A percentile compares a stretch with the other conserved stretches of the same genome.
Conservation (phyloP, 1,140 invertebrate genomes). For the Drosophila malerkotliana region DNA sequence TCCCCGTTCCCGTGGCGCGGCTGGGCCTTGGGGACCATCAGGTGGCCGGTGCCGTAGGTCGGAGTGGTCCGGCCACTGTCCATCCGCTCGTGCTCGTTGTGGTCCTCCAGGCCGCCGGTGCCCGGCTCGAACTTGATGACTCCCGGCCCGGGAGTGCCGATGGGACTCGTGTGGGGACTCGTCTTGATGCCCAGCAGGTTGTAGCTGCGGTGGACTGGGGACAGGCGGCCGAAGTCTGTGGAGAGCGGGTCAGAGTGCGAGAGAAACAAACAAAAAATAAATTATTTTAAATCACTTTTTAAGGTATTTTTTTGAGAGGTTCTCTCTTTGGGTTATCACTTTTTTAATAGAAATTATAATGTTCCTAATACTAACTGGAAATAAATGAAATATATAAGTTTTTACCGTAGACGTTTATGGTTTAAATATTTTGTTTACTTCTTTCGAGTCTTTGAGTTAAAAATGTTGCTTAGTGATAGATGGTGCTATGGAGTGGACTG, state of each 20-base stretch:
- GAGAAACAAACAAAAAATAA: constrained; percentile 37
- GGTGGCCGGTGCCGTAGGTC: constrained; percentile 39
- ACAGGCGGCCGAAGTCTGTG: constrained; percentile 44
- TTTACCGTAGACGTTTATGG: constrained; percentile 63
- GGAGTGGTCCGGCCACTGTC: constrained; percentile 57
- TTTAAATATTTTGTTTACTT: constrained; percentile 35
- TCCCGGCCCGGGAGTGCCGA: constrained; percentile 51
- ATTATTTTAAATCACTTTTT: constrained; percentile 26
- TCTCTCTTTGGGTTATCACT: constrained; percentile 7
- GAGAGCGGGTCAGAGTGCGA: constrained; percentile 39
- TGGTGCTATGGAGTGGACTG: constrained; percentile 33
- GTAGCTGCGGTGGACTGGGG: constrained; percentile 35
- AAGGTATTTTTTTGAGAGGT: background rate
- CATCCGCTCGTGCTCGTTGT: constrained; percentile 59
- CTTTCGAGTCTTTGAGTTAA: constrained; percentile 42
- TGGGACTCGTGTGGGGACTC: constrained; percentile 74
- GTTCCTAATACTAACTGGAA: constrained; percentile 63
- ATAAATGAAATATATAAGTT: constrained; percentile 45
- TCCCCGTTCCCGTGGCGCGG: constrained; percentile 57
- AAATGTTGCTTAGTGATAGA: constrained; percentile 55
- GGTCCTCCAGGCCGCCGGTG: constrained; percentile 40
- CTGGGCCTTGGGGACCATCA: constrained; percentile 23
- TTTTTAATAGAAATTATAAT: constrained; percentile 52
- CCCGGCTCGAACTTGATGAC: constrained; percentile 72
- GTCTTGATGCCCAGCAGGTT: constrained; percentile 58